Evolutionary conservation across 2,113 vertebrate species (phyloP).

Genomic region (Rhinopomastus cyanomelas): DNA sequence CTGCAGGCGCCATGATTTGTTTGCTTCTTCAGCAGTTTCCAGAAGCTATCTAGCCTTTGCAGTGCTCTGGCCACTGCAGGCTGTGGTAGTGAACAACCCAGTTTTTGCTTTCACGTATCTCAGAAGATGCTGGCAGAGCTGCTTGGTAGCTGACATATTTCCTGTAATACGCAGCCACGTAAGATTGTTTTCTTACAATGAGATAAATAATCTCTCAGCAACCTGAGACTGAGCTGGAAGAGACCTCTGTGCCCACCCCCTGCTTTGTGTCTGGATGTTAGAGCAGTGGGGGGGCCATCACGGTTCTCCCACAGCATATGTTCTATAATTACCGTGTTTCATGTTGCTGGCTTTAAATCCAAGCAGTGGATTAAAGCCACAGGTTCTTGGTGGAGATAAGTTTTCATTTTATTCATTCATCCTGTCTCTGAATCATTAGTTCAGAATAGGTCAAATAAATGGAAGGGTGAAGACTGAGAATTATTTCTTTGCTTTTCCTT

Average conservation of each 20-base stretch:
- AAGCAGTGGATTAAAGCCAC: background rate
- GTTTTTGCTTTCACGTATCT: background rate
- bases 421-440: background rate
- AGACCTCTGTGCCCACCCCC: background rate
- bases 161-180: background rate
- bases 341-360: conserved; percentile 15
- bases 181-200: background rate
- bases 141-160: background rate
- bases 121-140: background rate
- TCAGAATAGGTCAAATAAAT: background rate
- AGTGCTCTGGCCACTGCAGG: background rate
- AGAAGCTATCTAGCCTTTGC: background rate
- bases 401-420: background rate
- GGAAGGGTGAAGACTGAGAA: background rate
- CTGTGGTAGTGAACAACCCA: background rate
- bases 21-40: background rate
- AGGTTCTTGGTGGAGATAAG: background rate
- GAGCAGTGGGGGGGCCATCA: background rate
- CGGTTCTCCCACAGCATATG: background rate
- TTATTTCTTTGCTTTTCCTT: background rate
- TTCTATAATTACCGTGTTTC: conserved; percentile 16
- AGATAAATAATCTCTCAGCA: background rate
- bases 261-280: background rate
- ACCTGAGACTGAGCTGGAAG: background rate
- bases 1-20: background rate